Evolutionary conservation across 2,113 vertebrate species (phyloP), one percentile per base, ranked within the genome.

Genomic region (Xiphophorus couchianus): DNA sequence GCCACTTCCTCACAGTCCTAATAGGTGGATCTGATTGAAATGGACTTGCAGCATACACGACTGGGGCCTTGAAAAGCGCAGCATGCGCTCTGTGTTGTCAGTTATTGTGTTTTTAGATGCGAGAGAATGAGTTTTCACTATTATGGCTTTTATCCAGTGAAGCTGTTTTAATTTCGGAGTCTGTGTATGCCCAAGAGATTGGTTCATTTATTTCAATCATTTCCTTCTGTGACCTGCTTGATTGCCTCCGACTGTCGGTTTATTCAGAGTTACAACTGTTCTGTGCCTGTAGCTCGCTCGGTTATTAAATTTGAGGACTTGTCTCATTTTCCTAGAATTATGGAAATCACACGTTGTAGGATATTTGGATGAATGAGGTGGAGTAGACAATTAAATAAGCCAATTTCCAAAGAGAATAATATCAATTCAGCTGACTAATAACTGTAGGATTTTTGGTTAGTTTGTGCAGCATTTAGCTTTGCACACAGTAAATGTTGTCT

Each of bases 241-340:
- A 88, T 76, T 77, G 66, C 69, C 63, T 84, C 61, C 64, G 69
- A 63, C 76, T 78, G 80, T 73, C 81, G 73, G 71, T 81, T 78
- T 71, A 81, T 83, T 84, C 80, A 71, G 67, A 85, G 28, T 27
- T 1, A 14, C 82, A 76, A 86, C 82, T 86, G 77, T 74, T 69
- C 35, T 62, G 63, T 81, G 87, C 85, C 87, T 88, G 85, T 63
- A 73, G 76, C 84, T 89, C 71, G 25, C 76, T 71, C 60, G 30
- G 44, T 80, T 77, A 90, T 82, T 90, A 84, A 77, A 90, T 88
- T 76, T 76, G 69, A 85, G 60, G 51, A 84, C 80, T 60, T 81
- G 78, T 69, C 86, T 83, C 83, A 84, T 92, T 90, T 88, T 73
- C 83, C 51, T 85, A 84, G 77, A 84, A 87, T 88, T 92, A 90